These are phyloP conservation scores for Xiphias gladius DNA, from an alignment of 2,113 vertebrate species.

Conservation along the genomic window DNA sequence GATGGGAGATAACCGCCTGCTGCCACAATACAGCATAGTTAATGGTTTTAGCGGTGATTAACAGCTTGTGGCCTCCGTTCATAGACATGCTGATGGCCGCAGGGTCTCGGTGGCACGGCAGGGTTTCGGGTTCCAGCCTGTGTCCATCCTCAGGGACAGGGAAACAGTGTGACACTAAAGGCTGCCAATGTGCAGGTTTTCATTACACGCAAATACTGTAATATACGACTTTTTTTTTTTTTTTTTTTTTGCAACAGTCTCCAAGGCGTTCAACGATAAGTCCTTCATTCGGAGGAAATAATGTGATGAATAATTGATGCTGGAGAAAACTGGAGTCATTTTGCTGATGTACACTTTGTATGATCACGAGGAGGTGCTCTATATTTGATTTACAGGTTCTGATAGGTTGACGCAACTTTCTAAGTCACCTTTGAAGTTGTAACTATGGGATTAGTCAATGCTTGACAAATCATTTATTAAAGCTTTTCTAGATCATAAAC, in stretches of 20 bases:
- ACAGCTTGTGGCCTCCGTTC: constrained; percentile 27
- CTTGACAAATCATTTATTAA: neutral
- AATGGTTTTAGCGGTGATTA: constrained; percentile 60
- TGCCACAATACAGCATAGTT: neutral
- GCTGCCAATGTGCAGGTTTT: neutral
- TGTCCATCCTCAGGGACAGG: neutral
- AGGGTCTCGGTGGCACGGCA: constrained; percentile 9
- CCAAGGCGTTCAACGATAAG: neutral
- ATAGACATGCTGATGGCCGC: constrained; percentile 29
- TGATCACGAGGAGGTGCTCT: neutral
- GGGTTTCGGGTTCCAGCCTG: neutral
- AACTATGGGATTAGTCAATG: neutral
- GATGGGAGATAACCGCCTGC: constrained; percentile 38
- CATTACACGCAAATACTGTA: neutral
- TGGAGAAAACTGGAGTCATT: neutral
- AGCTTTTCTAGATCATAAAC: neutral
- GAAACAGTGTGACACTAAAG: neutral
- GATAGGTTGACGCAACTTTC: neutral
- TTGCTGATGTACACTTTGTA: neutral
- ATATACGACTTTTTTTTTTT: neutral
- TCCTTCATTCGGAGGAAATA: neutral
- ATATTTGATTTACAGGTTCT: neutral
- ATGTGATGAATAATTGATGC: constrained; percentile 7
- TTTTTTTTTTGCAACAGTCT: neutral
- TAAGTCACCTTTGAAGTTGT: neutral